Percentiles rank a stretch among this genome's conserved stretches.
phyloP scores from a whole-genome alignment of 2,888 invertebrate species.

The Polymixis flavicincta region DNA sequence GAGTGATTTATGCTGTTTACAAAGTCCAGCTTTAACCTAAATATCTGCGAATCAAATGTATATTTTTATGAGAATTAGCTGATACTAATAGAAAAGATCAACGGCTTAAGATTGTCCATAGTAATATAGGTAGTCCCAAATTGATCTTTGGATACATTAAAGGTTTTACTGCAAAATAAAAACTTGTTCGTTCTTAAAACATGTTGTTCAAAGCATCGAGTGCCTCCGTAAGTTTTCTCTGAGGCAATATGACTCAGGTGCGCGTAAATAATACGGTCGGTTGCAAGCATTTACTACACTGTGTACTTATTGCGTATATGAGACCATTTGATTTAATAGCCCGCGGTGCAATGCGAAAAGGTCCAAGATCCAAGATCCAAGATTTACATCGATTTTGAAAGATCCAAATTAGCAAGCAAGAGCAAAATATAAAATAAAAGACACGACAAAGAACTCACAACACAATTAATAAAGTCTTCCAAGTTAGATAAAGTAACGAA shows the following conservation, averaged over 20 bases:
- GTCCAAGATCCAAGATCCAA: slow-evolving; percentile 9
- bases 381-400: slow-evolving; percentile 5
- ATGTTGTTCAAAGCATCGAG: slow-evolving; percentile 12
- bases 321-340: slow-evolving; percentile 37
- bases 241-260: slow-evolving; percentile 59
- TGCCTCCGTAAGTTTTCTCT: slow-evolving; percentile 55
- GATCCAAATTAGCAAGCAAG: neutral
- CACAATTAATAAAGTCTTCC: neutral
- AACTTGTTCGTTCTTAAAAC: slow-evolving; percentile 7
- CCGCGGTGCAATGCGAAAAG: slow-evolving; percentile 8
- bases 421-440: neutral
- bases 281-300: slow-evolving; percentile 49
- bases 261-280: slow-evolving; percentile 59
- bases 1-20: slow-evolving; percentile 55
- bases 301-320: slow-evolving; percentile 52
- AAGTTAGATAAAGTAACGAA: slow-evolving; percentile 2
- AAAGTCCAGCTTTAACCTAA: slow-evolving; percentile 30
- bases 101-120: neutral
- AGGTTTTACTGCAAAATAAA: slow-evolving; percentile 1
- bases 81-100: slow-evolving; percentile 14
- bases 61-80: neutral
- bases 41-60: slow-evolving; percentile 40
- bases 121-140: neutral
- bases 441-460: neutral
- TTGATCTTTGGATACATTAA: neutral